phyloP scores from a whole-genome alignment of 37 sponge, comb jelly and placozoan genomes.

The Agelas oroides region DNA sequence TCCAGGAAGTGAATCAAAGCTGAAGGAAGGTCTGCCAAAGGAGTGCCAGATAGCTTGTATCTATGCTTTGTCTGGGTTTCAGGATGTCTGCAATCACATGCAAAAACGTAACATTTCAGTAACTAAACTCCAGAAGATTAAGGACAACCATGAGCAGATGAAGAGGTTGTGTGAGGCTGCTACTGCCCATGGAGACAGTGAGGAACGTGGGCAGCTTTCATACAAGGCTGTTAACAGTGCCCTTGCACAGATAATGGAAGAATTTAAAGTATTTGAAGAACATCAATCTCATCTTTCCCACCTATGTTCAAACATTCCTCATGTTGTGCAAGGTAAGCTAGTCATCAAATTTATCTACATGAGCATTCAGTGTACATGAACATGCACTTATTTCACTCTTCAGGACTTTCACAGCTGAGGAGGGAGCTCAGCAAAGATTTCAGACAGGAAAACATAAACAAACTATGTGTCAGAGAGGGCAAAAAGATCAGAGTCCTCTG shows the following conservation, averaged over 20 bases:
- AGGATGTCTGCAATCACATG: slow-evolving; percentile 13
- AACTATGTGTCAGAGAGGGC: slow-evolving; percentile 1
- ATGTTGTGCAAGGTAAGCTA: not conserved
- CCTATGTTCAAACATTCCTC: slow-evolving; percentile 4
- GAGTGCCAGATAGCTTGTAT: slow-evolving; percentile 20
- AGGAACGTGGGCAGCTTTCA: not conserved
- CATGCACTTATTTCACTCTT: not conserved
- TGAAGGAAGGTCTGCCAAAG: slow-evolving; percentile 31
- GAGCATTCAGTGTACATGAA: too few relatives aligned
- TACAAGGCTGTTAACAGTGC: not conserved
- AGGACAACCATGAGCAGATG: slow-evolving; percentile 22
- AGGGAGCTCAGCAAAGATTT: not conserved
- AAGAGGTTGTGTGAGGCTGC: slow-evolving; percentile 35
- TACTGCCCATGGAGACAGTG: not conserved
- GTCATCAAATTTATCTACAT: too few relatives aligned
- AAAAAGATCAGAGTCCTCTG: not conserved
- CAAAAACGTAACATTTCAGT: slow-evolving; percentile 23
- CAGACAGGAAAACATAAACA: slow-evolving; percentile 7
- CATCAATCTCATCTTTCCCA: not conserved
- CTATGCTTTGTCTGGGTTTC: slow-evolving; percentile 26
- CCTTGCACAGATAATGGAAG: not conserved
- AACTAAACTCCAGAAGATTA: slow-evolving; percentile 27
- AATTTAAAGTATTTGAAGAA: not conserved
- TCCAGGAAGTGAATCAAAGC: slow-evolving; percentile 23
- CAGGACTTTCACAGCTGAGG: not conserved